Percentiles rank a stretch among this genome's conserved stretches.
phyloP scores from a whole-genome alignment of 92 coral and sea anemone species.

The Zoanthus sociatus region DNA sequence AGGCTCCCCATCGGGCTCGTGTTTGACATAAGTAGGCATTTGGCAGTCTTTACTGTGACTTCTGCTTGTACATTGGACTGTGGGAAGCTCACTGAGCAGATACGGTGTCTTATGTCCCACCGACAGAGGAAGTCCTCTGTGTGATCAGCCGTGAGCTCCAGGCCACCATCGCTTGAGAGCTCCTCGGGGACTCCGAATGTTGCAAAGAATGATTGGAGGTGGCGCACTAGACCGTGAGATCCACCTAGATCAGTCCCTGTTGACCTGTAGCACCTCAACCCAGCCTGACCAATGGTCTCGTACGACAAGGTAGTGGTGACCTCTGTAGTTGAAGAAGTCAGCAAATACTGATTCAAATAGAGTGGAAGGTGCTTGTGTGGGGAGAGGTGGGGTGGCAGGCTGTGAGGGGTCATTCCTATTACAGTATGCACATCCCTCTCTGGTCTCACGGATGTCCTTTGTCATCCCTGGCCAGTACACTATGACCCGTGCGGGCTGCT shows the following conservation, averaged over 20 bases:
- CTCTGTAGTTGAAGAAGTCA: conserved; percentile 15
- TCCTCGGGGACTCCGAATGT: not conserved
- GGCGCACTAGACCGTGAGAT: not conserved
- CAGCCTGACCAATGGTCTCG: conserved; percentile 26
- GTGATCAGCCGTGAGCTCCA: too few species aligned
- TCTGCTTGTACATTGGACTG: conserved; percentile 62
- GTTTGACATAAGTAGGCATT: too few species aligned
- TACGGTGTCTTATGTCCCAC: conserved; percentile 40
- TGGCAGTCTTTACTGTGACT: too few species aligned
- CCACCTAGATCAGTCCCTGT: not conserved
- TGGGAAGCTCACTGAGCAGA: conserved; percentile 59
- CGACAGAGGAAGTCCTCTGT: not conserved
- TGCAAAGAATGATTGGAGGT: too few species aligned
- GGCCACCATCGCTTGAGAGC: not conserved
- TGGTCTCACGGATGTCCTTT: conserved; percentile 58
- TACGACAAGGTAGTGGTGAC: conserved; percentile 45
- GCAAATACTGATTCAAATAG: not conserved
- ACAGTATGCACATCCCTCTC: conserved; percentile 62
- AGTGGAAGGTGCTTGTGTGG: conserved; percentile 31
- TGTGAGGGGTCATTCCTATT: conserved; percentile 37
- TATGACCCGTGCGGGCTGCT: not conserved
- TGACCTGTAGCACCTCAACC: conserved; percentile 33
- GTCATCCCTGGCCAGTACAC: not conserved
- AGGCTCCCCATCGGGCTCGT: conserved; percentile 56
- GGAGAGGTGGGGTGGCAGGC: conserved; percentile 65